Percentiles rank a stretch among this genome's conserved stretches.
These are phyloP conservation scores for Torymus texanus DNA, from an alignment of 2,888 invertebrate species.

Conservation along the genomic window DNA sequence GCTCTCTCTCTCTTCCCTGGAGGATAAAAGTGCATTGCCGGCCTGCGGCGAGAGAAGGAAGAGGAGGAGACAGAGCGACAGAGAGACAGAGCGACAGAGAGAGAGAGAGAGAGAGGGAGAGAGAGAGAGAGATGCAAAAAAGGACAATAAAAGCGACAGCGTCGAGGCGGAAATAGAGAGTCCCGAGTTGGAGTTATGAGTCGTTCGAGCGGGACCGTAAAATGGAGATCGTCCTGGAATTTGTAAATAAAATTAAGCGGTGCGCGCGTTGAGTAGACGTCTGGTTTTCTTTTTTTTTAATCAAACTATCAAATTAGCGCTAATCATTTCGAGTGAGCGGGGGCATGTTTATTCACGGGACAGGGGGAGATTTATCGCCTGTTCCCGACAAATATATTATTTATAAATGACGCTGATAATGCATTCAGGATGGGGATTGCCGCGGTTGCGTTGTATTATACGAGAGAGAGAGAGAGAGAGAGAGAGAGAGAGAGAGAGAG, in stretches of 20 bases:
- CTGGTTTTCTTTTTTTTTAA: not conserved
- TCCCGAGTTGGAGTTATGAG: conserved; percentile 55
- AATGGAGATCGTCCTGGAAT: conserved; percentile 46
- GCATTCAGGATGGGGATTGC: too few relatives aligned
- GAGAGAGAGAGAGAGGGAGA: conserved; percentile 27
- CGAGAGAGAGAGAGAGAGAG: too few relatives aligned
- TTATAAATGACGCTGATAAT: too few relatives aligned
- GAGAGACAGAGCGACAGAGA: not conserved
- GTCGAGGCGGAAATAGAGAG: conserved; percentile 48
- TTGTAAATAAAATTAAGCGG: conserved; percentile 48
- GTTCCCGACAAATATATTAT: too few relatives aligned
- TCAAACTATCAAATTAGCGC: conserved; percentile 29
- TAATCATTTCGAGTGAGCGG: not conserved
- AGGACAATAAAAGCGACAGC: conserved; percentile 20
- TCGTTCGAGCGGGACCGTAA: conserved; percentile 31
- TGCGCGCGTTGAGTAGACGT: not conserved
- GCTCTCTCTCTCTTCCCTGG: conserved; percentile 13
- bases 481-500: too few relatives aligned
- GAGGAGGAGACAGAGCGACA: not conserved
- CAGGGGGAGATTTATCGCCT: too few relatives aligned
- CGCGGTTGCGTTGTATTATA: too few relatives aligned
- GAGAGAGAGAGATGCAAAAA: conserved; percentile 30
- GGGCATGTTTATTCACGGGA: too few relatives aligned
- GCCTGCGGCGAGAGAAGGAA: not conserved
- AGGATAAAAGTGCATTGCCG: conserved; percentile 64